Base-by-base conservation (phyloP, 2,888 invertebrate genomes). In the Emmelina monodactyla region DNA sequence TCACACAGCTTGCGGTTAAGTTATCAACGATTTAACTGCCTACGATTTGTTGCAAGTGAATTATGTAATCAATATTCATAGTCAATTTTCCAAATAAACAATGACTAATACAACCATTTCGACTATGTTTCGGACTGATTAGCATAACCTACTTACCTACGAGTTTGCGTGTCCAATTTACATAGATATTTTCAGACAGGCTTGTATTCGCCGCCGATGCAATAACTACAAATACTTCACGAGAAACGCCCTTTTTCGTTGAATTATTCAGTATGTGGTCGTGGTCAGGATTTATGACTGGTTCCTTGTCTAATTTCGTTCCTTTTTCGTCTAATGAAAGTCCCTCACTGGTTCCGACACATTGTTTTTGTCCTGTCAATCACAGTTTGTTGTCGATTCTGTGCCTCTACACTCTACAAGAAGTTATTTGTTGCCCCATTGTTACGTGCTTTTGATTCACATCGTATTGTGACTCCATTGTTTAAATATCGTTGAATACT, bases 301-400 rank as follows among this genome's bases (percentile, higher is more conserved):
- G 42, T 45, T 50, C 43, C 40, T 43, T 56, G 53, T 58, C 58
- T 57, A 55, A 59, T 67, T 66, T 64, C 67, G 66, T 57, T 58
- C 47, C 48, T 58, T 56, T 53, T 60, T 55, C 49, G 57, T 64
- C 56, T 67, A 69, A 67, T 69, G 66, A 65, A 70, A 70, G 53
- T 58, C 62, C 61, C 62, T 63, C 60, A 50, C 51, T 51, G 57
- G 59, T 58, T 59, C 60, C 59, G 57, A 50, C 55, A 57, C 51
- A 41, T 43, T 63, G n/a, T n/a, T 67, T 73, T 76, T 75, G 75
- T 76, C 59, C 66, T 75, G 75, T 75, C 73, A 72, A 64, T 76
- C 71, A 71, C 51, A 46, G 49, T 58, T 51, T 53, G 59, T 25
- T 54, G 51, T 49, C 34, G 48, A 49, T 42, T 43, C 50, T 56